A percentile compares a stretch with the other conserved stretches of the same genome.
Evolutionary conservation across 2,113 vertebrate species (phyloP).

Genomic region (Salvelinus fontinalis): DNA sequence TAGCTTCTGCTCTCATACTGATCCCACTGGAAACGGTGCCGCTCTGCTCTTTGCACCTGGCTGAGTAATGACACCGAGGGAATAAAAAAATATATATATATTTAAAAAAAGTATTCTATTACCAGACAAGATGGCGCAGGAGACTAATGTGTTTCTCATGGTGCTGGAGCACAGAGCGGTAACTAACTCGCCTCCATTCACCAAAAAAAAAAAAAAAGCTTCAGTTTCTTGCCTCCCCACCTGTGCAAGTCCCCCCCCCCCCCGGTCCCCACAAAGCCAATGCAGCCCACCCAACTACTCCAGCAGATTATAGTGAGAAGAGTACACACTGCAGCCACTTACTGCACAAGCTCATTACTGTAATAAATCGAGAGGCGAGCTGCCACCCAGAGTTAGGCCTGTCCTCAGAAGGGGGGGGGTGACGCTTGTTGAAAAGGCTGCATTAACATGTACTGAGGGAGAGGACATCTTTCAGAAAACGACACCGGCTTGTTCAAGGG

Average conservation of each 20-base stretch:
- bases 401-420: conserved; percentile 15
- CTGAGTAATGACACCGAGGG: conserved; percentile 50
- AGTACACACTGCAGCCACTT: conserved; percentile 26
- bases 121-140: conserved; percentile 42
- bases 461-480: conserved; percentile 27
- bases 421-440: conserved; percentile 33
- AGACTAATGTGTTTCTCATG: conserved; percentile 41
- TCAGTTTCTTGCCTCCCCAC: conserved; percentile 19
- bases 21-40: conserved; percentile 18
- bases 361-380: not conserved
- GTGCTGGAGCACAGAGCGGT: not conserved
- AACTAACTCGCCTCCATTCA: conserved; percentile 41
- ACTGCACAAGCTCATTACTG: conserved; percentile 43
- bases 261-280: not conserved
- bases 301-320: not conserved
- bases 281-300: not conserved
- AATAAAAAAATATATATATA: conserved; percentile 20
- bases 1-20: conserved; percentile 8
- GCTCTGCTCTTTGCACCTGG: conserved; percentile 32
- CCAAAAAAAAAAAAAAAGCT: not conserved
- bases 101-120: conserved; percentile 45
- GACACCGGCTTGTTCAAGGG: conserved; percentile 9
- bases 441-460: conserved; percentile 33
- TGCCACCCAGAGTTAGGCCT: conserved; percentile 55
- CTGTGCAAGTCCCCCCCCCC: not conserved